Conservation (phyloP, 2,113 vertebrate species). For the Noctilio leporinus region DNA sequence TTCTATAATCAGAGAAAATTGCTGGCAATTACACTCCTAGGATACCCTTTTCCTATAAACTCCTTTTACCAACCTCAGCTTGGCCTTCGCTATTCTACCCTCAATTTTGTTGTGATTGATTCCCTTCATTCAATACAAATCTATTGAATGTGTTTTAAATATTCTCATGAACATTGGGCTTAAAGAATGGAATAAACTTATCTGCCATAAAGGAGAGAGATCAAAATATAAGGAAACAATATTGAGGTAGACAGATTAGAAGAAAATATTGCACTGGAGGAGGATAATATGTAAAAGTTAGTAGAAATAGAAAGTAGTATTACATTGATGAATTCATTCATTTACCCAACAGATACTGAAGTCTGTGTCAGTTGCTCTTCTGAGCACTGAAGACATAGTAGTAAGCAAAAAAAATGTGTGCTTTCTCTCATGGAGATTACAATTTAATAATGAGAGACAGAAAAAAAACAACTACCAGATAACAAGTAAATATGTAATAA, state of each 20-base stretch:
- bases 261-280: not conserved
- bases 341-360: not conserved
- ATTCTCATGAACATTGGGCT: too few relatives aligned
- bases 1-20: slow-evolving; percentile 47
- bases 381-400: not conserved
- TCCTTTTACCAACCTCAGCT: not conserved
- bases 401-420: not conserved
- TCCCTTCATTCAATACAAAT: not conserved
- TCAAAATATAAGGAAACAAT: not conserved
- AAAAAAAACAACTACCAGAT: not conserved
- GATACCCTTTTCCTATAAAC: not conserved
- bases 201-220: not conserved
- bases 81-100: not conserved
- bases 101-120: not conserved
- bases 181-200: not conserved
- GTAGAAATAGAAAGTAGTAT: not conserved
- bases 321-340: not conserved
- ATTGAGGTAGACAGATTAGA: not conserved
- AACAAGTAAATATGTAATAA: too few relatives aligned
- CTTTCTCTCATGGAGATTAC: not conserved
- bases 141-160: not conserved
- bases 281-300: not conserved
- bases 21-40: not conserved
- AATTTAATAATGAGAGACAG: not conserved
- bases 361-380: not conserved